Base-by-base conservation (phyloP, 1,140 invertebrate genomes). In the Onthophagus taurus region DNA sequence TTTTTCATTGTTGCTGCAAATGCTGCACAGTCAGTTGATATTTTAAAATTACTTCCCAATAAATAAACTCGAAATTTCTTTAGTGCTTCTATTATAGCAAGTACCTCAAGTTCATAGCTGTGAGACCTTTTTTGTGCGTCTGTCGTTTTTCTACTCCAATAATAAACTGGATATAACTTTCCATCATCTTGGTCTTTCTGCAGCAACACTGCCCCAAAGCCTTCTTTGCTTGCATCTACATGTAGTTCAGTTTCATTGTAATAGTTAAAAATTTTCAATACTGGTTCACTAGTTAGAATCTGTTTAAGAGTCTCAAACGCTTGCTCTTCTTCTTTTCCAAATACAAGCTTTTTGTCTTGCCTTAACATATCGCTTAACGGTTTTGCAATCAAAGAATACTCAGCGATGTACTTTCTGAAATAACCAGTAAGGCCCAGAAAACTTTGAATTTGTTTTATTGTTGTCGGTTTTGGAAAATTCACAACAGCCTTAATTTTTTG, bases 31-130 rank as follows among this genome's bases (percentile, higher is more conserved):
- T 61, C 62, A 0, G 58, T 64, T 2, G 61, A 44, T 9, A 73
- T 65, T 38, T 67, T 63, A 52, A 70, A 69, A 11, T 60, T 42
- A 34, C 53, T 65, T 6, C 64, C 64, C 16, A 63, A 51, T 21
- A 75, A 48, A 51, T 70, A 76, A 14, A 58, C 44, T 44, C 61
- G 37, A 49, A 72, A 73, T 30, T 67, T 61, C 38, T 66, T 56
- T 4, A 75, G 48, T 2, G 65, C n/a, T 50, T 60, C 61, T 3
- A 71, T 54, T 9, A 74, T 63, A 2, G 70, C 67, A 14, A 76
- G 45, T n/a, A 59, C 60, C 56, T 75, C 68, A 31, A 68, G 49
- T 46, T 74, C 63, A 38, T 65, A 68, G 4, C 44, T 48, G 42
- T 56, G 52, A 45, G 54, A 58, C 29, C 48, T 55, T 6, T 34